These are phyloP conservation scores for Lissocephala sabroskyi DNA, from an alignment of 2,888 invertebrate species.

Conservation along the genomic window DNA sequence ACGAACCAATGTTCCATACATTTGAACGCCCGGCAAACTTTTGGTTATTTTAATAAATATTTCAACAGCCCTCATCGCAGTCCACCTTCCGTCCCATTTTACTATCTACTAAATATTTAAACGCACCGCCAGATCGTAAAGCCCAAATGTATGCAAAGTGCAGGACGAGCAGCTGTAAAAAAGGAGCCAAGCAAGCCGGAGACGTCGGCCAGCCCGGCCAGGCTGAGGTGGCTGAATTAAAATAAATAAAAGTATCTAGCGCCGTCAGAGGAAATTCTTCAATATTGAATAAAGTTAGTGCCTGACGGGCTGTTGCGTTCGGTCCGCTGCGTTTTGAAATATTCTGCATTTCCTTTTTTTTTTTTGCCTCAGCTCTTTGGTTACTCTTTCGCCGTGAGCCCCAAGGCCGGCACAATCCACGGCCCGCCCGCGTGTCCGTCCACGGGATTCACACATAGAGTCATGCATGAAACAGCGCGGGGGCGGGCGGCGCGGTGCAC, in stretches of 20 bases:
- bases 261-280: conserved; percentile 24
- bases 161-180: conserved; percentile 61
- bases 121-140: conserved; percentile 59
- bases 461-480: conserved; percentile 32
- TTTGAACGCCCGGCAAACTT: conserved; percentile 7
- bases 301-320: conserved; percentile 56
- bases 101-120: conserved; percentile 63
- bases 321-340: conserved; percentile 15
- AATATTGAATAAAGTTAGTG: conserved; percentile 64
- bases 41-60: conserved; percentile 45
- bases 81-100: conserved; percentile 36
- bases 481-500: not conserved
- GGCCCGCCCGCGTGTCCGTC: conserved; percentile 38
- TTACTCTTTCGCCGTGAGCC: not conserved
- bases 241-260: conserved; percentile 47
- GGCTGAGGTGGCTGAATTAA: conserved; percentile 32
- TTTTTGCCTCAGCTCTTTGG: not conserved
- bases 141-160: conserved; percentile 59
- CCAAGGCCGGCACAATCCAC: conserved; percentile 26
- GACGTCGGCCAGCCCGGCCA: not conserved
- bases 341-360: conserved; percentile 13
- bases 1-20: no score
- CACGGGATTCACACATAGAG: conserved; percentile 17
- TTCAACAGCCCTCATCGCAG: conserved; percentile 19
- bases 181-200: conserved; percentile 10